A percentile compares a stretch with the other conserved stretches of the same genome.
Evolutionary conservation across 1,140 invertebrate genomes (phyloP).

Genomic region (Apocrypta bakeri): DNA sequence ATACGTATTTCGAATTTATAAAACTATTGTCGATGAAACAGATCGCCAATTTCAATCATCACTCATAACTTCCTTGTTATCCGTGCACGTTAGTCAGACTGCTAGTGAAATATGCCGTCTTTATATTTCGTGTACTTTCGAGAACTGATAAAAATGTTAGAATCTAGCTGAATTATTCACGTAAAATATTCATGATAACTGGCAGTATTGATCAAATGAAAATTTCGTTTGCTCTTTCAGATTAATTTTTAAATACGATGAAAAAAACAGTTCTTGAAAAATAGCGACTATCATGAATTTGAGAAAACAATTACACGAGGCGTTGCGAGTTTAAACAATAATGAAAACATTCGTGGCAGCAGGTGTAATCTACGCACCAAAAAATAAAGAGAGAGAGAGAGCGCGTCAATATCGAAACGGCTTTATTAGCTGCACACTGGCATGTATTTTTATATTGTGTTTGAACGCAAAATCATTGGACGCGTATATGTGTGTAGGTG

Average conservation of each 20-base stretch:
- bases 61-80: not conserved
- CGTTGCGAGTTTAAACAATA: no score
- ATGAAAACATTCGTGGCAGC: no score
- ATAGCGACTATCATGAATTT: no score
- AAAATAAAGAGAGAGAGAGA: no score
- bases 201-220: no score
- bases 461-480: not conserved
- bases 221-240: not conserved
- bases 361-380: no score
- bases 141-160: not conserved
- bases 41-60: not conserved
- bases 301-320: no score
- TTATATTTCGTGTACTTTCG: no score
- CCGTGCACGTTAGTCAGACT: not conserved
- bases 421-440: not conserved
- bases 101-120: no score
- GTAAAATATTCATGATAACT: not conserved
- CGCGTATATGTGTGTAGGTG: slow-evolving; percentile 9
- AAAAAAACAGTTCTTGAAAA: no score
- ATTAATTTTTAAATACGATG: not conserved
- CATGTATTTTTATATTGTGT: slow-evolving; percentile 13
- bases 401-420: not conserved
- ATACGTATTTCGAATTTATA: not conserved
- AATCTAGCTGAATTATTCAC: not conserved
- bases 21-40: not conserved